A percentile compares a stretch with the other conserved stretches of the same genome.
These are phyloP conservation scores for Dolichopus griseipennis DNA, from an alignment of 2,888 invertebrate species.

Conservation along the genomic window DNA sequence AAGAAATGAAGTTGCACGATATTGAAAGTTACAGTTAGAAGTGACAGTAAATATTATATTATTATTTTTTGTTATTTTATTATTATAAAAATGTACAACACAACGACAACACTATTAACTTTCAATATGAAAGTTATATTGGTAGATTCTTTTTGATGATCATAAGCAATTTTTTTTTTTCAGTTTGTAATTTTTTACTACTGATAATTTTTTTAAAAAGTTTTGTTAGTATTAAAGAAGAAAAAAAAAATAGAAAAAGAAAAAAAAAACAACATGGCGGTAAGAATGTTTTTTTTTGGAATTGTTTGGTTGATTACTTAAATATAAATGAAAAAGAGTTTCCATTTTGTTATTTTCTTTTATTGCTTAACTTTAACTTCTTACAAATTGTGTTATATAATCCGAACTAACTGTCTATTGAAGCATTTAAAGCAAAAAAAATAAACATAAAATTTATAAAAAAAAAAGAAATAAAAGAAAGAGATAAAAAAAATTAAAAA, in stretches of 20 bases:
- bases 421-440: not conserved
- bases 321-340: no score
- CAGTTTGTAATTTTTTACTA: no score
- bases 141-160: no score
- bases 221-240: not conserved
- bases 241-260: not conserved
- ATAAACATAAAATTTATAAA: not conserved
- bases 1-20: not conserved
- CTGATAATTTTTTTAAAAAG: no score
- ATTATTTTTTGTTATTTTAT: not conserved
- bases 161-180: no score
- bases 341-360: not conserved
- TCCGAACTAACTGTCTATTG: not conserved
- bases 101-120: not conserved
- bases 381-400: not conserved
- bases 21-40: constrained; percentile 11
- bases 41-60: not conserved
- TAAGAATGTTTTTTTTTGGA: no score
- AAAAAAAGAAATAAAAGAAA: not conserved
- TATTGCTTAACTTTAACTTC: not conserved
- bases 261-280: no score
- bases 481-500: no score
- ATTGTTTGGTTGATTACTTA: no score
- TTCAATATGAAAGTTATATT: not conserved
- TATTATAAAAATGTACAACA: no score